Percentiles rank a stretch among this genome's conserved stretches.
Evolutionary conservation across 2,113 vertebrate genomes (phyloP).

Genomic region (Nematolebias whitei): DNA sequence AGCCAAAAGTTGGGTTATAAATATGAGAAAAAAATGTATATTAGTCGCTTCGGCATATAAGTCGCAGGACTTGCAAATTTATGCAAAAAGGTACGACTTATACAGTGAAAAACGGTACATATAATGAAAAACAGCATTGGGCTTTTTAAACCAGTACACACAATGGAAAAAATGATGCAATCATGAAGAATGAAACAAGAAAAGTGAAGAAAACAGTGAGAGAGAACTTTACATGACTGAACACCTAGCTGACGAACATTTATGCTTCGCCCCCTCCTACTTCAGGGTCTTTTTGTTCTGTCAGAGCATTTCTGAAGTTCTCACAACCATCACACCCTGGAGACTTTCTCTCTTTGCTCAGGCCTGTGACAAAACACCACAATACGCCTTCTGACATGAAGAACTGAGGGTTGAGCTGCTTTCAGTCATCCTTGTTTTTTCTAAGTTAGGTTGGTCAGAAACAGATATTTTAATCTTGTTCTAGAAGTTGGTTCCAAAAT

Average conservation of each 20-base stretch:
- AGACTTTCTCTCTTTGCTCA: conserved; percentile 14
- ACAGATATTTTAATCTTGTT: conserved; percentile 17
- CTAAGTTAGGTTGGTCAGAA: conserved; percentile 28
- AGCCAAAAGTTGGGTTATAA: too few relatives aligned
- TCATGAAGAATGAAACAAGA: not conserved
- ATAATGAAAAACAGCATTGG: too few relatives aligned
- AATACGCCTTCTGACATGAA: conserved; percentile 40
- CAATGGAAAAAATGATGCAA: not conserved
- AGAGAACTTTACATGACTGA: conserved; percentile 33
- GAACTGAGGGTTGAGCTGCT: conserved; percentile 19
- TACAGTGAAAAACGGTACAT: too few relatives aligned
- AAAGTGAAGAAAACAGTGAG: conserved; percentile 7
- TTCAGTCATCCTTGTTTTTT: conserved; percentile 12
- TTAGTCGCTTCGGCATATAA: too few relatives aligned
- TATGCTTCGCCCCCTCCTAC: conserved; percentile 39
- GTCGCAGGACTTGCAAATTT: too few relatives aligned
- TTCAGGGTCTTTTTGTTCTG: conserved; percentile 50
- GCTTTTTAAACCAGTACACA: too few relatives aligned
- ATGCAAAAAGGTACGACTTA: too few relatives aligned
- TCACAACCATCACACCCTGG: conserved; percentile 28
- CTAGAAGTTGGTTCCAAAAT: not conserved
- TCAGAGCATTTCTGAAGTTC: conserved; percentile 40
- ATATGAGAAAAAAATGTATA: too few relatives aligned
- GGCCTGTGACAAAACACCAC: conserved; percentile 23
- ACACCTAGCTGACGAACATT: conserved; percentile 33